These are phyloP conservation scores for Pogonocherus hispidulus DNA, from an alignment of 2,888 invertebrate genomes.

Conservation along the genomic window DNA sequence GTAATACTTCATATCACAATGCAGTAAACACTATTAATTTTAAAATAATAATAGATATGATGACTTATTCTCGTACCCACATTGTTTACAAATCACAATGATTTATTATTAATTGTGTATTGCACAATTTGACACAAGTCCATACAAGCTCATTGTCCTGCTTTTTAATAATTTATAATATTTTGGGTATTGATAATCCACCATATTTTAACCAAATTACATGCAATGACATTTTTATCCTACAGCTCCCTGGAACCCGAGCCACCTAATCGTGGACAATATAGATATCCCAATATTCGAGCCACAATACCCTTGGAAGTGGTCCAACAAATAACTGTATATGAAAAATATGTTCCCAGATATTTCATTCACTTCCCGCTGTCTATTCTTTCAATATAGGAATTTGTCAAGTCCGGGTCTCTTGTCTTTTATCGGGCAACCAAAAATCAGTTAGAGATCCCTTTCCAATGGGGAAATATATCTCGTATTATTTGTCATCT, in stretches of 20 bases:
- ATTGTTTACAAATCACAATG: too few species aligned
- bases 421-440: background rate
- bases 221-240: background rate
- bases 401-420: background rate
- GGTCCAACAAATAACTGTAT: background rate
- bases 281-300: background rate
- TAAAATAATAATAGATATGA: too few species aligned
- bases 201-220: too few species aligned
- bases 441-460: background rate
- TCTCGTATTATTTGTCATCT: background rate
- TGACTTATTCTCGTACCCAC: too few species aligned
- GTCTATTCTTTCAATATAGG: background rate
- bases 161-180: too few species aligned
- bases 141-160: too few species aligned
- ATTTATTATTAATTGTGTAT: too few species aligned
- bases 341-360: background rate
- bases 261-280: background rate
- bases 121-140: too few species aligned
- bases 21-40: too few species aligned
- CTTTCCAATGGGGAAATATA: background rate
- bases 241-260: background rate
- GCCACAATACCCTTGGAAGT: background rate
- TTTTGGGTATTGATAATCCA: too few species aligned
- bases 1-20: too few species aligned
- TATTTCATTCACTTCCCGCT: background rate